Base-by-base conservation (phyloP, 2,888 invertebrate species). In the Catonia carolina region DNA sequence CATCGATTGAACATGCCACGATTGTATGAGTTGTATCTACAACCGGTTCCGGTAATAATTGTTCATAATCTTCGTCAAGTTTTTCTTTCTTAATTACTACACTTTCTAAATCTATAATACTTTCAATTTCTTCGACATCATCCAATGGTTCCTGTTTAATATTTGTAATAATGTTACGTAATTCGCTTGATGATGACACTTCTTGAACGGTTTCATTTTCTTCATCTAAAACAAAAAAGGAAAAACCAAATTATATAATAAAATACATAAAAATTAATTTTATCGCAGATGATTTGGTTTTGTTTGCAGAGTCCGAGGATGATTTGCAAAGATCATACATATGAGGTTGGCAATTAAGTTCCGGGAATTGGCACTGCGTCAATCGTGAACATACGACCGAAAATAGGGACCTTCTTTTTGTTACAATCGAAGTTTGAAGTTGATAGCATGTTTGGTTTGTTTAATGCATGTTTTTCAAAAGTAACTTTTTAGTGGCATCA, bases 1-100 rank as follows among this genome's bases (percentile, higher is more conserved):
- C 89, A 70, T 89, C 89, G 61, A 89, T 86, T 0, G 86, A 81
- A 41, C 57, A 53, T 4, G 47, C 53, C 14, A 57, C 53, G 73
- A 17, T 74, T 72, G 15, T 70, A 70, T 39, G 73, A 73, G 2
- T 70, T 69, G 33, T 68, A 59, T n/a, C 56, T 66, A 18, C 68
- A 74, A 5, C 79, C 78, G 61, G 27, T 27, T 27, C 27, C 33
- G 7, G 10, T 23, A 55, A 15, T 50, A 17, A 72, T 37, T 69
- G 69, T 0, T 68, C 68, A 3, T 77, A 77, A 42, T 79, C 78
- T 1, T 72, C 70, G 39, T 79, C 78, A 6, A 75, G 75, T 61
- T 77, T 77, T 60, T 72, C 73, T 51, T 73, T 73, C n/a, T 74
- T 71, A 14, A 70, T 69, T 36, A 73, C 74, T 2, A 70, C 69